A percentile compares a stretch with the other conserved stretches of the same genome.
phyloP scores from a whole-genome alignment of 30 jellyfish, hydroid and myxozoan genomes.

The Aurelia aurita complex sp. Pacific region DNA sequence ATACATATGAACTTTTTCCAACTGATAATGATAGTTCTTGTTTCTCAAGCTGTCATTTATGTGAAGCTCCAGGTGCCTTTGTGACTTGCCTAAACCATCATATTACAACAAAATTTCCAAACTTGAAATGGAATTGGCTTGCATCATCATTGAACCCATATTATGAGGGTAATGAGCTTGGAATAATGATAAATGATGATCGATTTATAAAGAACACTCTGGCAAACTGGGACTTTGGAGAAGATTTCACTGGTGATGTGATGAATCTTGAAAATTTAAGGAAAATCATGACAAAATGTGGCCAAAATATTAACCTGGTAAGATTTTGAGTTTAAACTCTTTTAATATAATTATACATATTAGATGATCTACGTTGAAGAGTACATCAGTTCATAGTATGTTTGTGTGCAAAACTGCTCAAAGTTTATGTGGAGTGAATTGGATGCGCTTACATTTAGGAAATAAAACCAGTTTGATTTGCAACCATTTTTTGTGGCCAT shows the following conservation, averaged over 20 bases:
- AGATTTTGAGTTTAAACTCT: too few species aligned
- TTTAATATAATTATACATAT: too few species aligned
- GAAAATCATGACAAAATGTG: too few species aligned
- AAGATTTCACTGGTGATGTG: conserved; percentile 86
- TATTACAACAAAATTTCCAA: conserved; percentile 44
- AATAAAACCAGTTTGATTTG: too few species aligned
- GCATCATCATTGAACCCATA: conserved; percentile 96
- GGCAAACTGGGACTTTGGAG: conserved; percentile 90
- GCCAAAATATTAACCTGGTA: too few species aligned
- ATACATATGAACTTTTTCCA: conserved; percentile 60
- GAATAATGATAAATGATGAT: conserved; percentile 87
- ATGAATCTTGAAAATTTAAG: conserved; percentile 48
- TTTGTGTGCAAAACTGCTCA: too few species aligned
- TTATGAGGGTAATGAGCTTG: conserved; percentile 87
- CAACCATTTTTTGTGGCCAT: too few species aligned
- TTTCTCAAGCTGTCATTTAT: conserved; percentile 76
- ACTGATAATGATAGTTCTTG: background rate
- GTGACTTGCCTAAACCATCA: conserved; percentile 92
- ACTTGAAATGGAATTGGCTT: conserved; percentile 71
- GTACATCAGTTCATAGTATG: too few species aligned
- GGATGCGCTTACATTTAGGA: too few species aligned
- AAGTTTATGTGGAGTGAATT: too few species aligned
- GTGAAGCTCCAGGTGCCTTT: conserved; percentile 99
- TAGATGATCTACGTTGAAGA: too few species aligned
- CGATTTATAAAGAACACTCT: conserved; percentile 74